phyloP scores from a whole-genome alignment of 2,888 invertebrate genomes.

The Poecilobothrus nobilitatus region DNA sequence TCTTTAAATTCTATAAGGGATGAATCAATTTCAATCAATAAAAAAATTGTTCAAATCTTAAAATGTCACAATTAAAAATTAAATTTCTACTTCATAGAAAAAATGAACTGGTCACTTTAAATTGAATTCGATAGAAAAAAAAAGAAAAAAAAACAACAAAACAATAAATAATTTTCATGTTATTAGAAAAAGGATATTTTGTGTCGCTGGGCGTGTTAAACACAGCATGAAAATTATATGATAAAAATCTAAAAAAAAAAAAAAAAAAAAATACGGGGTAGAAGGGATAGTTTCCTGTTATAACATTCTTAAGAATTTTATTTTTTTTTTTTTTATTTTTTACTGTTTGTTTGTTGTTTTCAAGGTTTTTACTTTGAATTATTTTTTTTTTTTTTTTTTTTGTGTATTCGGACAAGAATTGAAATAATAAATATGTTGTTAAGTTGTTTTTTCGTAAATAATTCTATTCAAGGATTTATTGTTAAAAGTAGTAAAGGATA shows the following conservation, averaged over 20 bases:
- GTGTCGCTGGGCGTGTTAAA: constrained; percentile 8
- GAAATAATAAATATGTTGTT: no score
- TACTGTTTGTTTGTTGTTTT: not conserved
- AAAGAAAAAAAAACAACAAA: no score
- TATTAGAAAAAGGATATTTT: constrained; percentile 8
- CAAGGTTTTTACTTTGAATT: not conserved
- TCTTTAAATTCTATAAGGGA: no score
- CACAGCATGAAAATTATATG: constrained; percentile 10
- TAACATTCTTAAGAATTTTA: not conserved
- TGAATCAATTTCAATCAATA: no score
- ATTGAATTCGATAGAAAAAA: no score
- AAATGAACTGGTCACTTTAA: no score
- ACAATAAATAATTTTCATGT: no score
- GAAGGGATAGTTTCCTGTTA: not conserved
- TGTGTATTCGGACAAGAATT: not conserved
- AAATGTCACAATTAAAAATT: no score
- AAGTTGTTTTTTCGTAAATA: no score
- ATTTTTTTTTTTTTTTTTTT: not conserved
- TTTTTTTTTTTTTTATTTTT: not conserved
- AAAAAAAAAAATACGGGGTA: no score
- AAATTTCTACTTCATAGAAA: no score
- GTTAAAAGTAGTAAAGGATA: not conserved
- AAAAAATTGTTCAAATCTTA: no score
- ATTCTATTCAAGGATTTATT: not conserved
- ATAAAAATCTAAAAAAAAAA: not conserved